Conservation (phyloP, 2,888 invertebrate genomes). For the Tachina lurida region DNA sequence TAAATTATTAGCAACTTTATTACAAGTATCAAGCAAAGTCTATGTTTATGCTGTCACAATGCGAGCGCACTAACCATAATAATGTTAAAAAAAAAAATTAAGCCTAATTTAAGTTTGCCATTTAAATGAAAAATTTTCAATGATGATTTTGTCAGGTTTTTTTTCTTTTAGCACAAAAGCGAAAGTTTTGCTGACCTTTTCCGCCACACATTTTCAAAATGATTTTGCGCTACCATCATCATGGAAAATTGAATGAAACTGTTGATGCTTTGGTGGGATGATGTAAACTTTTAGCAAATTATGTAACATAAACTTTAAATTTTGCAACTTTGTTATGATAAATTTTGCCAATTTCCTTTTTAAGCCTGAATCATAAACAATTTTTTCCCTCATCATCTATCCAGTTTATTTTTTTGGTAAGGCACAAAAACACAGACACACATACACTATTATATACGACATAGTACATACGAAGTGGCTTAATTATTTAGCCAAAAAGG, state of each 20-base stretch:
- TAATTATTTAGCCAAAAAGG: not conserved
- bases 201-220: not conserved
- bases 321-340: slow-evolving; percentile 25
- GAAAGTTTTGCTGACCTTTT: slow-evolving; percentile 51
- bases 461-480: not conserved
- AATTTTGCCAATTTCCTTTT: slow-evolving; percentile 32
- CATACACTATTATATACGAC: no score
- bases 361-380: slow-evolving; percentile 3
- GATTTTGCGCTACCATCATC: not conserved
- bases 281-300: slow-evolving; percentile 45
- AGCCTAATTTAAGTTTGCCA: slow-evolving; percentile 8
- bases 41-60: not conserved
- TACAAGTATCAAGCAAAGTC: slow-evolving; percentile 6
- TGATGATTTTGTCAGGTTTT: slow-evolving; percentile 31
- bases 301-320: slow-evolving; percentile 13
- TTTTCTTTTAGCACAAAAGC: slow-evolving; percentile 34
- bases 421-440: not conserved
- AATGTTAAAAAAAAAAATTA: not conserved
- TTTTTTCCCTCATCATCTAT: slow-evolving; percentile 26
- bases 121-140: not conserved
- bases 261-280: not conserved
- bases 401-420: slow-evolving; percentile 23
- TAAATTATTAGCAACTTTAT: slow-evolving; percentile 67
- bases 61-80: not conserved
- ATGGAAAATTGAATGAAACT: not conserved